These are phyloP conservation scores for Pipistrellus nathusii DNA, from an alignment of 2,797 vertebrate genomes.

Conservation along the genomic window DNA sequence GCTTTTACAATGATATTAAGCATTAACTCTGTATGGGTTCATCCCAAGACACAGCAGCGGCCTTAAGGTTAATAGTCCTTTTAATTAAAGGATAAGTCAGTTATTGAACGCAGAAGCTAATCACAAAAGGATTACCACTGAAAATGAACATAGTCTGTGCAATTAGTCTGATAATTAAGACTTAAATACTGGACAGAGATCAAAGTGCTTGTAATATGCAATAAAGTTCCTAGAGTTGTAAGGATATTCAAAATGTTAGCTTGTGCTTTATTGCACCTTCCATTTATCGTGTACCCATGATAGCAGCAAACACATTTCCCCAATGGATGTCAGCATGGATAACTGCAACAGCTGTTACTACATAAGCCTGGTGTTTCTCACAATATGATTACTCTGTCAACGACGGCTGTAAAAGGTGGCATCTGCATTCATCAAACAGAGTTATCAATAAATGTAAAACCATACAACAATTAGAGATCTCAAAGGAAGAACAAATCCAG, in stretches of 20 bases:
- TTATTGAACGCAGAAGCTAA: constrained; percentile 97
- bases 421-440: constrained; percentile 98
- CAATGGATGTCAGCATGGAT: constrained; percentile 92
- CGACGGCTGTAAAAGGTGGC: constrained; percentile 91
- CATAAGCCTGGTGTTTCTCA: constrained; percentile 94
- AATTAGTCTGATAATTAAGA: constrained; percentile 99
- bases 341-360: constrained; percentile 97
- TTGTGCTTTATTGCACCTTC: constrained; percentile 93
- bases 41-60: constrained; percentile 92
- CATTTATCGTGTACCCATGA: constrained; percentile 92
- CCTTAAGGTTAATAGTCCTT: constrained; percentile 98
- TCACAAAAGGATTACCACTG: constrained; percentile 96
- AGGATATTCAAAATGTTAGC: constrained; percentile 92
- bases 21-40: constrained; percentile 90
- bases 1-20: constrained; percentile 89
- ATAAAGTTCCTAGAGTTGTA: constrained; percentile 97
- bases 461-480: constrained; percentile 94
- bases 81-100: constrained; percentile 98
- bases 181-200: constrained; percentile 98
- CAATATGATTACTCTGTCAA: constrained; percentile 99
- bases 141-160: constrained; percentile 97
- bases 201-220: constrained; percentile 95
- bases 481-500: constrained; percentile 93
- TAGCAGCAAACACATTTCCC: constrained; percentile 95
- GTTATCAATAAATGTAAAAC: constrained; percentile 96